Evolutionary conservation across 2,888 invertebrate genomes (phyloP).

Genomic region (Ceriagrion tenellum): DNA sequence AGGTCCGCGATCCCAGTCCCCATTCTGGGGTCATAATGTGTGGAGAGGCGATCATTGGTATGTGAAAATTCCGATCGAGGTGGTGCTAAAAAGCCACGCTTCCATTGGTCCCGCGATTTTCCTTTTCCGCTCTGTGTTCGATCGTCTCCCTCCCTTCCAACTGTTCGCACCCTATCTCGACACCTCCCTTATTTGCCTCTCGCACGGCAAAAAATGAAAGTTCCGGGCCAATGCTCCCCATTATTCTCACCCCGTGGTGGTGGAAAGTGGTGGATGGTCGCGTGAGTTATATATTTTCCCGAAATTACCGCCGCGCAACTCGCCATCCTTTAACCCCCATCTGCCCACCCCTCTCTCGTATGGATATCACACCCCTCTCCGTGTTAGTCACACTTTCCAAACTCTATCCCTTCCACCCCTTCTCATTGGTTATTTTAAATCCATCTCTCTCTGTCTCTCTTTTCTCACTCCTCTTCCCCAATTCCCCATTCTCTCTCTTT

Average conservation of each 20-base stretch:
- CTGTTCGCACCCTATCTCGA: not conserved
- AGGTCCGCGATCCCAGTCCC: not conserved
- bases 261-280: not conserved
- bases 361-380: not conserved
- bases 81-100: not conserved
- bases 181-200: slow-evolving; percentile 9
- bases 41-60: not conserved
- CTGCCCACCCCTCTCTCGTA: not conserved
- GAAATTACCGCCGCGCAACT: not conserved
- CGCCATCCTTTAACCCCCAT: not conserved
- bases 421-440: slow-evolving; percentile 46
- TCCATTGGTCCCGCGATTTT: not conserved
- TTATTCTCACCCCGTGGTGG: not conserved
- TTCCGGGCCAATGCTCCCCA: not conserved
- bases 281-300: slow-evolving; percentile 16
- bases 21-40: not conserved
- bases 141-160: not conserved
- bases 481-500: not conserved
- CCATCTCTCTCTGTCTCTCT: not conserved
- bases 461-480: not conserved
- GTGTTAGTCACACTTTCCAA: slow-evolving; percentile 20
- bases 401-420: not conserved
- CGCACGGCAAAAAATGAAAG: not conserved
- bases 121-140: not conserved
- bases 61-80: not conserved